These are phyloP conservation scores for Mycogona germanica DNA, from an alignment of 2,888 invertebrate species.

Conservation along the genomic window DNA sequence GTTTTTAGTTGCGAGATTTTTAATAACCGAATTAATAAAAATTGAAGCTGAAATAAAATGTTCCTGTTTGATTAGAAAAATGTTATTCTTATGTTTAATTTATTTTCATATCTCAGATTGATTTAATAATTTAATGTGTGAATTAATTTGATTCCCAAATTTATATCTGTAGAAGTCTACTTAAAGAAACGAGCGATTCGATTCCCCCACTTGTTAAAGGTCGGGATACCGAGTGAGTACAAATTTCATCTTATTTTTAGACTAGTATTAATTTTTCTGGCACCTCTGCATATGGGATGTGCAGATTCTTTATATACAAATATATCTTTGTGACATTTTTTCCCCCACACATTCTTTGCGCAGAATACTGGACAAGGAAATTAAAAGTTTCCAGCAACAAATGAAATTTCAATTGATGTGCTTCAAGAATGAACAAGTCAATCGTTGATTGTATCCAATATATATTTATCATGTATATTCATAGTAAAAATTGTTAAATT, in stretches of 20 bases:
- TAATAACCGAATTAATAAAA: no score
- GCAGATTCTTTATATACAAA: constrained; percentile 1
- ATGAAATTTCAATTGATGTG: constrained; percentile 36
- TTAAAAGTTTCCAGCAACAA: constrained; percentile 32
- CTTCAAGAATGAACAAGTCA: constrained; percentile 29
- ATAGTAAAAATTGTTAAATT: no score
- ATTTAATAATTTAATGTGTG: no score
- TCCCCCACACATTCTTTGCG: constrained; percentile 3
- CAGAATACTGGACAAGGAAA: constrained; percentile 31
- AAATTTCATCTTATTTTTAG: neutral
- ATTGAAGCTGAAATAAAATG: no score
- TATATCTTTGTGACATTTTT: neutral
- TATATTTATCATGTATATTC: neutral
- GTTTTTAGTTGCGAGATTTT: no score
- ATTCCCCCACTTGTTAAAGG: neutral
- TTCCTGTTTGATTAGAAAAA: no score
- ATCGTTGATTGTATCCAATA: neutral
- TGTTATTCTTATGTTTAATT: no score
- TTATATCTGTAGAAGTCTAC: constrained; percentile 2
- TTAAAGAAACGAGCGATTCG: constrained; percentile 6
- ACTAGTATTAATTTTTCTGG: no score
- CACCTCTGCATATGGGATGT: no score
- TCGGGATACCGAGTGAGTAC: neutral
- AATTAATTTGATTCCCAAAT: neutral
- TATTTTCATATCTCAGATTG: no score